phyloP scores from a whole-genome alignment of 1,140 invertebrate genomes.

The Hydropsyche tenuis region DNA sequence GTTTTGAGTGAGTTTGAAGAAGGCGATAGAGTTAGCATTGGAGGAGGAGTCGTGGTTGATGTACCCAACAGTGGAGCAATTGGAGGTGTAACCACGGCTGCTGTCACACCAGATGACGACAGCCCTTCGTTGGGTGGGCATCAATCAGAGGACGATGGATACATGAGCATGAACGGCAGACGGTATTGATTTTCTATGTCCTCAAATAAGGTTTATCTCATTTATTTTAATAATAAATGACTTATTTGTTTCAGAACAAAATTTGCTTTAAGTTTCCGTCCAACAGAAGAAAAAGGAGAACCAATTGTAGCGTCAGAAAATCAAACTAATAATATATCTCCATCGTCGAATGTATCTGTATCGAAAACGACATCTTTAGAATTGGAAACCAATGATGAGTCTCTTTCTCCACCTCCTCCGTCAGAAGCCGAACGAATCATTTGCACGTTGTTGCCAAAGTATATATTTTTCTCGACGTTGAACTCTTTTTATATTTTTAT shows the following conservation, averaged over 20 bases:
- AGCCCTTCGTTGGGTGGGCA: conserved; percentile 77
- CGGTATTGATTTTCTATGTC: conserved; percentile 55
- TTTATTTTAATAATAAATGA: background rate
- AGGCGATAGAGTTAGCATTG: conserved; percentile 59
- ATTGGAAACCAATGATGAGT: conserved; percentile 52
- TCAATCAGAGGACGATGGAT: conserved; percentile 86
- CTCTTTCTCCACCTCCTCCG: conserved; percentile 71
- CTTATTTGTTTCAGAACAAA: conserved; percentile 63
- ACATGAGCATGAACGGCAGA: conserved; percentile 88
- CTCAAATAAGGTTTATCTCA: background rate
- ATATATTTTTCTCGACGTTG: conserved; percentile 53
- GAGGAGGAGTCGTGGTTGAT: conserved; percentile 55
- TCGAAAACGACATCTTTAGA: conserved; percentile 45
- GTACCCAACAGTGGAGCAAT: conserved; percentile 54
- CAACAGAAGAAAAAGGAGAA: conserved; percentile 71
- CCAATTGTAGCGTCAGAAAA: conserved; percentile 58
- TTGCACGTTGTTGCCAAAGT: conserved; percentile 75
- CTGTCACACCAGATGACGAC: conserved; percentile 69
- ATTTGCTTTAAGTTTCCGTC: conserved; percentile 72
- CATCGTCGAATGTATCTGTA: conserved; percentile 43
- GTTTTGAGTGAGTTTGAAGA: conserved; percentile 89
- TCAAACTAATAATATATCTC: conserved; percentile 53
- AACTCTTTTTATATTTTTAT: conserved; percentile 31
- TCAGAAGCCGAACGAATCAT: conserved; percentile 78
- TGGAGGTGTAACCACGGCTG: conserved; percentile 60